Percentiles rank a stretch among this genome's conserved stretches.
Evolutionary conservation across 2,797 vertebrate genomes (phyloP).

Genomic region (Takifugu ocellatus): DNA sequence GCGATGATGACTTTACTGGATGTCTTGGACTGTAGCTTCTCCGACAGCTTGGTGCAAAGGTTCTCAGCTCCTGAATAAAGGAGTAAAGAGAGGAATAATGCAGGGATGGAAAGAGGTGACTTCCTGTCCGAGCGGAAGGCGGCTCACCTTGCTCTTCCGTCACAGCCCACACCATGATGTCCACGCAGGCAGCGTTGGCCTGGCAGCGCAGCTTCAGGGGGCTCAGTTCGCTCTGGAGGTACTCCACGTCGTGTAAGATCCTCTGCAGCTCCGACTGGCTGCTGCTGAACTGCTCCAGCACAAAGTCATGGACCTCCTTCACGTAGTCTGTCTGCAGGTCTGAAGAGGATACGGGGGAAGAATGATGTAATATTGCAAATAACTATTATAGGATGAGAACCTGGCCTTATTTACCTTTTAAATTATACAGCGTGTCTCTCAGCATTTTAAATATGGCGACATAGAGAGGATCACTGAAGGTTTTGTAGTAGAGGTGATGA

Average conservation of each 20-base stretch:
- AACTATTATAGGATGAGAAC: neutral
- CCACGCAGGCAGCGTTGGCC: conserved; percentile 95
- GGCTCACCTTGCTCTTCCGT: conserved; percentile 93
- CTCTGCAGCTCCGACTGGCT: conserved; percentile 96
- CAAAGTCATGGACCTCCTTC: conserved; percentile 96
- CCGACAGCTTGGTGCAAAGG: conserved; percentile 92
- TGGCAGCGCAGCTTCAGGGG: conserved; percentile 94
- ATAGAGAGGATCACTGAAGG: conserved; percentile 93
- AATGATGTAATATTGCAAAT: neutral
- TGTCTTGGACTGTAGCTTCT: conserved; percentile 97
- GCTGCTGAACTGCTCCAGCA: conserved; percentile 94
- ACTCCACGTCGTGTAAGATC: conserved; percentile 91
- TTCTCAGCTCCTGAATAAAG: conserved; percentile 88
- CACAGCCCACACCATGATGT: conserved; percentile 98
- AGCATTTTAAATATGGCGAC: conserved; percentile 97
- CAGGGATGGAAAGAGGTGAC: too few species aligned
- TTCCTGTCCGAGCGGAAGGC: neutral
- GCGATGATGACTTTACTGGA: conserved; percentile 98
- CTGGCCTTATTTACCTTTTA: conserved; percentile 83
- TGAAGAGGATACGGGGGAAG: conserved; percentile 39
- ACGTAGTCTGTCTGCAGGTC: conserved; percentile 91
- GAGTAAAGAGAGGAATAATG: neutral
- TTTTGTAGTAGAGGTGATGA: conserved; percentile 84
- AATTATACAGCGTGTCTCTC: conserved; percentile 90
- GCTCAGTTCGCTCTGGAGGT: conserved; percentile 88